These are phyloP conservation scores for Lucilia sericata DNA, from an alignment of 1,140 invertebrate genomes.

Conservation along the genomic window DNA sequence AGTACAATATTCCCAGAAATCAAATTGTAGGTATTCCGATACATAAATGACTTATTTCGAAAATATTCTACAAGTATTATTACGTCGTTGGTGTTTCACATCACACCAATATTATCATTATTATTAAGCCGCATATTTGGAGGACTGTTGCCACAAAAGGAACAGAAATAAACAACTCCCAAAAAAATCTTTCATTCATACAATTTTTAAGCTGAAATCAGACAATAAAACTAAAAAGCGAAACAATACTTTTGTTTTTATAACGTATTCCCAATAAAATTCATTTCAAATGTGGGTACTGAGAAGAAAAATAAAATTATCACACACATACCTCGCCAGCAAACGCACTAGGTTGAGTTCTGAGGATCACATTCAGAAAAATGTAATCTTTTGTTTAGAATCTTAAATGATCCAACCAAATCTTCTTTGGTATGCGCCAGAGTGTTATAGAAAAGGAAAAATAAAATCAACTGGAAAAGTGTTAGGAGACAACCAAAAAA, in stretches of 20 bases:
- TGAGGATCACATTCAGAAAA: background rate
- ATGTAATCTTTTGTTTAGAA: conserved; percentile 9
- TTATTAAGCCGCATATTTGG: background rate
- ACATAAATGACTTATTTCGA: background rate
- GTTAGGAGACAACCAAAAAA: conserved; percentile 31
- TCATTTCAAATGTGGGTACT: background rate
- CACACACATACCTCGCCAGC: background rate
- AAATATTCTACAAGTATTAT: background rate
- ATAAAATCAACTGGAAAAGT: conserved; percentile 16
- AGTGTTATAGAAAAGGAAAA: background rate
- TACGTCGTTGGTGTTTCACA: background rate
- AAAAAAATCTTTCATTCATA: conserved; percentile 17
- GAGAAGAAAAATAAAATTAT: background rate
- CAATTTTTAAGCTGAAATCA: background rate
- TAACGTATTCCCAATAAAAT: too few species aligned
- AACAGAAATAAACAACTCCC: background rate
- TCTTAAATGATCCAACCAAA: background rate
- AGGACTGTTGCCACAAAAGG: background rate
- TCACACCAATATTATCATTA: background rate
- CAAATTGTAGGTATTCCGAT: background rate
- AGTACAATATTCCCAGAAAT: background rate
- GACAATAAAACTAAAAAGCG: background rate
- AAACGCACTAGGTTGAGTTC: background rate
- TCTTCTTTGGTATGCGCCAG: background rate
- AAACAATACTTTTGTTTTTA: background rate